Base-by-base conservation (phyloP, 2,888 invertebrate genomes). In the Xylophagus ater region DNA sequence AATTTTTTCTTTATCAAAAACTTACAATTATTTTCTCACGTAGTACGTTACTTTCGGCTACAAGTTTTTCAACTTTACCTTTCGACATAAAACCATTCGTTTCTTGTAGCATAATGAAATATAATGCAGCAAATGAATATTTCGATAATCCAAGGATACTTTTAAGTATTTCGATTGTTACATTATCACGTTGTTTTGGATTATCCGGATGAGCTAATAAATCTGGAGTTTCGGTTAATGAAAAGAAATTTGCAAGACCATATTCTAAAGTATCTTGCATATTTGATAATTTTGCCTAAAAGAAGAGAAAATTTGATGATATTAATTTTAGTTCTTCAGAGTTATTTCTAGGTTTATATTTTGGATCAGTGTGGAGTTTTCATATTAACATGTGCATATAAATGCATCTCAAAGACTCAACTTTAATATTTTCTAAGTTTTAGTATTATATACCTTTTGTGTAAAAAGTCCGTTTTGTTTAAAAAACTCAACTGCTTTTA, bases 81-180 rank as follows among this genome's bases (percentile, higher is more conserved):
- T 50, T 49, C 23, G 66, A 57, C 12, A 74, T 61, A 49, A 70
- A 67, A 10, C 66, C 59, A 6, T 64, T 59, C 4, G 60, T 62
- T 30, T 57, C 52, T 21, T 57, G 50, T 14, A 73, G 55, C 6
- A 69, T 48, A 18, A 65, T 54, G 54, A 73, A 74, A 14, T 67
- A 55, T 4, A 74, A 56, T 20, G 63, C 68, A 39, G 69, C 68
- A 28, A 67, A 56, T 10, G 70, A 68, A 15, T 69, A 64, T n/a
- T 62, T 33, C 52, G 70, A 47, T 51, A 59, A 34, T 58, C 69
- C 45, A 53, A 51, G 43, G 2, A 53, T 3, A 13, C 55, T 52
- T 49, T 62, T 62, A 2, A 60, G 1, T 1, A 69, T 19, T 49
- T 69, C 67, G 15, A 59, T 12, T 7, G n/a, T 2, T 56, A 15